phyloP scores from a whole-genome alignment of 1,140 invertebrate genomes.

The Plodia interpunctella region DNA sequence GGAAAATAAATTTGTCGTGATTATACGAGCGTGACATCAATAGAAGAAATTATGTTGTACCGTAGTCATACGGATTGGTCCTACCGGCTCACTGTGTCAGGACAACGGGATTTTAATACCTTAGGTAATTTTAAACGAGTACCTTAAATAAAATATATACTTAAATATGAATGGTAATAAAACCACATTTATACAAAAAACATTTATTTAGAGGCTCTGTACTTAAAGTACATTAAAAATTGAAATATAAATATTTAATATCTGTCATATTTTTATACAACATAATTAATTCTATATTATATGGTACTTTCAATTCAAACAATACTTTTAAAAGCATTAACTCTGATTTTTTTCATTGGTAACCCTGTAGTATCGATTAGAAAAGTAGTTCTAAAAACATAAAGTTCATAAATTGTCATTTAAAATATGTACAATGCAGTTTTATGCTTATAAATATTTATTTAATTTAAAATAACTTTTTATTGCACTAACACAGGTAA shows the following conservation, averaged over 20 bases:
- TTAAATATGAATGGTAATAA: too few species aligned
- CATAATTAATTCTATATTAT: not conserved
- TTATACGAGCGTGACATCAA: too few species aligned
- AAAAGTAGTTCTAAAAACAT: not conserved
- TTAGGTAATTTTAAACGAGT: too few species aligned
- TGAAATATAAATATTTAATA: not conserved
- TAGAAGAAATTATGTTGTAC: too few species aligned
- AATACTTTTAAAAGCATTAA: not conserved
- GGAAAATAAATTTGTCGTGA: too few species aligned
- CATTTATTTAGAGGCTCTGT: not conserved
- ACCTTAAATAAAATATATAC: too few species aligned
- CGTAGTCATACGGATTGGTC: too few species aligned
- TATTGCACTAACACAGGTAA: slow-evolving; percentile 4
- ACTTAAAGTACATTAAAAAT: slow-evolving; percentile 1
- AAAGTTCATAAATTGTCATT: too few species aligned
- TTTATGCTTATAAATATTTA: slow-evolving; percentile 1
- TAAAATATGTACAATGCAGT: slow-evolving; percentile 1
- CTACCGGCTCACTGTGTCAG: too few species aligned
- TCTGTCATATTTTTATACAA: not conserved
- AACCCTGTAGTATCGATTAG: not conserved
- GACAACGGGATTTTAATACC: too few species aligned
- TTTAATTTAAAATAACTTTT: not conserved
- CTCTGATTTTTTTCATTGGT: not conserved
- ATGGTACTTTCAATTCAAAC: not conserved
- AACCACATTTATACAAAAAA: not conserved